Evolutionary conservation across 2,797 vertebrate species (phyloP).

Genomic region (Setipinna tenuifilis): DNA sequence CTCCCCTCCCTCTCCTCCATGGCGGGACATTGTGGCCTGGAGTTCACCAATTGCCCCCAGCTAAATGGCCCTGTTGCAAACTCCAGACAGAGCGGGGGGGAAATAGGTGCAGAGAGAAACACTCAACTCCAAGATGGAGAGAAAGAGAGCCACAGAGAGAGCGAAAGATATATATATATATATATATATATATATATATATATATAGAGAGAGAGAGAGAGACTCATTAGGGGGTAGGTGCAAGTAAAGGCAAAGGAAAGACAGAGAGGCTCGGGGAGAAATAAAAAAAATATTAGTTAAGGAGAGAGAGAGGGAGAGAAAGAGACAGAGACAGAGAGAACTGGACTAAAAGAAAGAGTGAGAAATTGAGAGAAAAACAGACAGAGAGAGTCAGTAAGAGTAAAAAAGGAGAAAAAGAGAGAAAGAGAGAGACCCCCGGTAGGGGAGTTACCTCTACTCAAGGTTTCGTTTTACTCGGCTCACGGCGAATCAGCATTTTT

Average conservation of each 20-base stretch:
- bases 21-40: conserved; percentile 14
- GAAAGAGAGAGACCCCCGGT: conserved; percentile 22
- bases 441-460: conserved; percentile 77
- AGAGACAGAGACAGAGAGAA: neutral
- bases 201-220: too few species aligned
- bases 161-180: too few species aligned
- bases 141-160: neutral
- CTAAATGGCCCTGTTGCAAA: conserved; percentile 70
- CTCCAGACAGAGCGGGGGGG: conserved; percentile 39
- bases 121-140: conserved; percentile 54
- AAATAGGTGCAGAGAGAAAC: conserved; percentile 13
- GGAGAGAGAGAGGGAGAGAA: conserved; percentile 31
- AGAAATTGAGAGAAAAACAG: neutral
- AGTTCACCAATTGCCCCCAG: conserved; percentile 11
- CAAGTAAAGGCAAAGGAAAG: neutral
- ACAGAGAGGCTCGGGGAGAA: neutral
- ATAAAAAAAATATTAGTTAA: neutral
- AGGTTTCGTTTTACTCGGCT: conserved; percentile 80
- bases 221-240: conserved; percentile 6
- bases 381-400: neutral
- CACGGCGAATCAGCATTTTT: conserved; percentile 87
- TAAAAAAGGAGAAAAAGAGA: conserved; percentile 8
- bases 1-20: neutral
- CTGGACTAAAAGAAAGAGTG: too few species aligned
- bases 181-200: too few species aligned